phyloP scores from a whole-genome alignment of 30 jellyfish, hydroid and myxozoan genomes.

The Cassiopea andromeda region DNA sequence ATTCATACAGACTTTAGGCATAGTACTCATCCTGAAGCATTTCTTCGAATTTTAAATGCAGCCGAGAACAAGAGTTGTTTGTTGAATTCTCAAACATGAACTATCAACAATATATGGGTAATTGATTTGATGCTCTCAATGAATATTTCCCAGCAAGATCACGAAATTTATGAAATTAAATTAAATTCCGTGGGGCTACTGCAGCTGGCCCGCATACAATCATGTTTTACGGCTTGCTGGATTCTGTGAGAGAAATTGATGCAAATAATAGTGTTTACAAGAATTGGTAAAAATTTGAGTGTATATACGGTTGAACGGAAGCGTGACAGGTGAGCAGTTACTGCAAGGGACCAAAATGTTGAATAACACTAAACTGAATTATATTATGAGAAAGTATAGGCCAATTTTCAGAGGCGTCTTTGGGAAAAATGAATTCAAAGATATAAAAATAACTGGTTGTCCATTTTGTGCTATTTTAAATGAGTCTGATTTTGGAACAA shows the following conservation, averaged over 20 bases:
- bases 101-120: background rate
- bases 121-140: background rate
- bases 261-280: background rate
- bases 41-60: background rate
- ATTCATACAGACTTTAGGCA: background rate
- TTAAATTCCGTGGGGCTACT: background rate
- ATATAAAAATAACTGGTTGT: no score
- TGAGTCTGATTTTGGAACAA: background rate
- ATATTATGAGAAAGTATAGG: background rate
- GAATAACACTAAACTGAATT: background rate
- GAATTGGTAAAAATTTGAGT: no score
- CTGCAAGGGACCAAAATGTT: background rate
- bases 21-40: background rate
- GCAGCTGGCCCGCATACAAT: background rate
- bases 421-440: background rate
- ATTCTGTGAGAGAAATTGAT: background rate
- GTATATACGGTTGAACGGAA: no score
- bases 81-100: background rate
- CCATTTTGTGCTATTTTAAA: background rate
- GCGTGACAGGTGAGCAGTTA: background rate
- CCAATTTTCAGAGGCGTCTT: background rate
- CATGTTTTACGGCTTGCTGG: background rate
- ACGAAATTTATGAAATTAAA: background rate
- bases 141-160: background rate
- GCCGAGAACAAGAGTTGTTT: background rate